These are phyloP conservation scores for Steinernema khuongi DNA, from an alignment of 1,140 invertebrate species.

Conservation along the genomic window DNA sequence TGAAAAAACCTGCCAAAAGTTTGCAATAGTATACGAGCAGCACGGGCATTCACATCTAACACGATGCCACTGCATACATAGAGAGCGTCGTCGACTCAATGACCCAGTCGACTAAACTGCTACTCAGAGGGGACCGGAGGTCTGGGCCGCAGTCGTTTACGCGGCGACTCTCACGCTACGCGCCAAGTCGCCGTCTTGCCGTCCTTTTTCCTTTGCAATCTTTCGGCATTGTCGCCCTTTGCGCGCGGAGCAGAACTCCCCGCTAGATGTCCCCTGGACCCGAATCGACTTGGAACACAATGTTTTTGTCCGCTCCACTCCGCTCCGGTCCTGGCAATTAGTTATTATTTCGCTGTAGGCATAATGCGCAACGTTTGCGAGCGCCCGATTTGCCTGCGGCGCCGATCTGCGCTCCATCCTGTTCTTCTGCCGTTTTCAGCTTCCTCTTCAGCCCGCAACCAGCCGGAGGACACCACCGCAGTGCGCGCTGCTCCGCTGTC, in stretches of 20 bases:
- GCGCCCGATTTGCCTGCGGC: neutral
- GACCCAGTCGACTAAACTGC: conserved; percentile 10
- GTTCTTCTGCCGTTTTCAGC: too few relatives aligned
- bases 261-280: too few relatives aligned
- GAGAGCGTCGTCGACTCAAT: neutral
- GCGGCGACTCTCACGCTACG: conserved; percentile 11
- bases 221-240: neutral
- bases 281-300: neutral
- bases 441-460: too few relatives aligned
- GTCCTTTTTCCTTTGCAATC: neutral
- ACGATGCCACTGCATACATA: conserved; percentile 5
- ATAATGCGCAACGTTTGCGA: neutral
- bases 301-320: neutral
- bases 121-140: neutral
- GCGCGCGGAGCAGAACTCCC: neutral
- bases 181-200: conserved; percentile 5
- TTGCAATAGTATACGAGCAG: neutral
- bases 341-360: neutral
- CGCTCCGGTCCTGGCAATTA: neutral
- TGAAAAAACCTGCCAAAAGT: neutral
- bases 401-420: neutral
- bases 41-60: neutral
- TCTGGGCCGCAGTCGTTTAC: conserved; percentile 10
- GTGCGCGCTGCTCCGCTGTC: neutral
- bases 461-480: too few relatives aligned